Evolutionary conservation across 2,888 invertebrate species (phyloP).

Genomic region (Tetranychus piercei): DNA sequence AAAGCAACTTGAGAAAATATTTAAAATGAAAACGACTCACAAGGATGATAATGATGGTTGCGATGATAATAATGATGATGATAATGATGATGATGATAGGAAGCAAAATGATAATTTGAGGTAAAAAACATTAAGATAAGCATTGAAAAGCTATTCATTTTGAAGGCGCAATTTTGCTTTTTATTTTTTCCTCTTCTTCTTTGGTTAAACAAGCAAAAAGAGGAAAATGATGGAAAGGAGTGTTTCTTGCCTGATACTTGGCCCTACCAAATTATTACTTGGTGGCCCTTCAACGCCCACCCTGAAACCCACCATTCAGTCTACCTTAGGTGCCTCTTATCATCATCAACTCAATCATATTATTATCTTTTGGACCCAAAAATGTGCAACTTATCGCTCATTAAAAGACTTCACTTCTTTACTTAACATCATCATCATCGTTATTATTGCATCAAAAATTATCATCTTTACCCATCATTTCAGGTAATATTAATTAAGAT

Average conservation of each 20-base stretch:
- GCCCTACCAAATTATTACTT: neutral
- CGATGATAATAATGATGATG: neutral
- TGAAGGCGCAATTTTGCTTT: neutral
- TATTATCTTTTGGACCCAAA: neutral
- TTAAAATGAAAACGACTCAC: neutral
- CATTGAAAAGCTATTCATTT: neutral
- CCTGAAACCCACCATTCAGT: neutral
- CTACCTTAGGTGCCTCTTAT: neutral
- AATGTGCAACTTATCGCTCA: neutral
- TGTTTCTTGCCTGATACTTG: neutral
- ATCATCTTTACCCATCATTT: no score
- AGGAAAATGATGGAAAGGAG: neutral
- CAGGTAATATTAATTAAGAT: no score
- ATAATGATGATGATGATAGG: neutral
- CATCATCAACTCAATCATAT: neutral
- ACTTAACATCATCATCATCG: no score
- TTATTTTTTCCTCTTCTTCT: no score
- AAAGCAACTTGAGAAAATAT: neutral
- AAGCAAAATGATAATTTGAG: neutral
- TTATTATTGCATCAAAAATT: no score
- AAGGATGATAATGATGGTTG: neutral
- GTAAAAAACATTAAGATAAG: neutral
- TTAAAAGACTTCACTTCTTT: neutral
- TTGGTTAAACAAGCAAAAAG: neutral
- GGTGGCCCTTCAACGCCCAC: conserved; percentile 1